Evolutionary conservation across 2,888 invertebrate species (phyloP), one percentile per base, ranked within the genome.

Genomic region (Subacronicta megacephala): DNA sequence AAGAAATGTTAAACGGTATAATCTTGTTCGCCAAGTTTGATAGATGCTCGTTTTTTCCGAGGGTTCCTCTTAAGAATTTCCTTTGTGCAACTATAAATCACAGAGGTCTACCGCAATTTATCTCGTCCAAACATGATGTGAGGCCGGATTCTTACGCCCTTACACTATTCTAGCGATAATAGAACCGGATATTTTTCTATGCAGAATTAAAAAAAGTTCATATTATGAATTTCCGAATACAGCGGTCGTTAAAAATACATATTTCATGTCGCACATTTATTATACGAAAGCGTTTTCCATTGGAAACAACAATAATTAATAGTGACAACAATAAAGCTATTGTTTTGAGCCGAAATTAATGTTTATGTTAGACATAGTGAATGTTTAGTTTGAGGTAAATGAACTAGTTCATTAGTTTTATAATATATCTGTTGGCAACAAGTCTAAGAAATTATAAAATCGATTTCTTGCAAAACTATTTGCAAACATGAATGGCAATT

Each of bases 1-100:
- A 75, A 59, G 57, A 62, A 64, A 55, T 60, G 52, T 49, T 58
- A 65, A 71, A 68, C 26, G 43, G 37, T 55, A 47, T 82, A 84
- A 83, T 83, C 82, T 74, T 74, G 63, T 73, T 80, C 73, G 62
- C 59, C 75, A 83, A 83, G 70, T 83, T 78, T 81, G 82, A 84
- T 83, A 75, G 74, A 84, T 83, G 81, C 51, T 60, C 70, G 44
- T 57, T 47, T 62, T 73, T 75, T 75, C 78, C 41, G 23, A 45
- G 70, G 63, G 59, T 53, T 58, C 61, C 75, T 80, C 76, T 18
- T 75, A 60, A 65, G 60, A 71, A 81, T 77, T 71, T 80, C 74
- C 75, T 78, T 63, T 62, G 67, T 60, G 59, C 65, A 67, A 71
- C 80, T 72, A 89, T 89, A 87, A 89, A 89, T 89, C 88, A 85